These are phyloP conservation scores for Helleia helle DNA, from an alignment of 2,888 invertebrate genomes.

Conservation along the genomic window DNA sequence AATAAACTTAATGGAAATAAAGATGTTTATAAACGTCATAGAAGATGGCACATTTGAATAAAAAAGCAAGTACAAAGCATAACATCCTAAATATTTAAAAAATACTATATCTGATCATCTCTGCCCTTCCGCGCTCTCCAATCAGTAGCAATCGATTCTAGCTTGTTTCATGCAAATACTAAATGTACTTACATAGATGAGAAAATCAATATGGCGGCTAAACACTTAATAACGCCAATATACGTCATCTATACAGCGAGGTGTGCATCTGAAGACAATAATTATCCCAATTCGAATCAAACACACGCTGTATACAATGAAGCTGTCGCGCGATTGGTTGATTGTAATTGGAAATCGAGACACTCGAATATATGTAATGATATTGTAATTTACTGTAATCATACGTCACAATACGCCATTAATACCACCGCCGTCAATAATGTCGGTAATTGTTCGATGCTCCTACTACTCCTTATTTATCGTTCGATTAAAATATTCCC, in stretches of 20 bases:
- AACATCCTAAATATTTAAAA: too few relatives aligned
- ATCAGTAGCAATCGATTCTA: too few relatives aligned
- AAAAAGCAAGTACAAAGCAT: too few relatives aligned
- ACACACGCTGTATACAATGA: slow-evolving; percentile 22
- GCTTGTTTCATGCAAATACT: too few relatives aligned
- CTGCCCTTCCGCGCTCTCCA: too few relatives aligned
- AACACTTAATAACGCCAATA: too few relatives aligned
- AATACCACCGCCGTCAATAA: slow-evolving; percentile 15
- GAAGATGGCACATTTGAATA: too few relatives aligned
- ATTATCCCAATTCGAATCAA: slow-evolving; percentile 7
- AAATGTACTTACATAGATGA: too few relatives aligned
- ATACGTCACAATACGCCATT: slow-evolving; percentile 18
- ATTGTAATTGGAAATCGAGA: slow-evolving; percentile 25
- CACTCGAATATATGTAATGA: slow-evolving; percentile 29
- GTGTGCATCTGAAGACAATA: slow-evolving; percentile 8
- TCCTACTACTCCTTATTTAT: slow-evolving; percentile 16
- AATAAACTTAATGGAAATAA: too few relatives aligned
- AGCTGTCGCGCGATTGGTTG: slow-evolving; percentile 17
- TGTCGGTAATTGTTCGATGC: slow-evolving; percentile 12
- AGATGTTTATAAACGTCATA: too few relatives aligned
- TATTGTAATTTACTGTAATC: slow-evolving; percentile 33
- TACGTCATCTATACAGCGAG: not conserved
- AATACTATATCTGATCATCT: too few relatives aligned
- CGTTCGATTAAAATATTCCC: slow-evolving; percentile 18
- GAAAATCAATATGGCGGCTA: too few relatives aligned